phyloP scores from a whole-genome alignment of 2,888 invertebrate genomes.

The Hybos culiciformis region DNA sequence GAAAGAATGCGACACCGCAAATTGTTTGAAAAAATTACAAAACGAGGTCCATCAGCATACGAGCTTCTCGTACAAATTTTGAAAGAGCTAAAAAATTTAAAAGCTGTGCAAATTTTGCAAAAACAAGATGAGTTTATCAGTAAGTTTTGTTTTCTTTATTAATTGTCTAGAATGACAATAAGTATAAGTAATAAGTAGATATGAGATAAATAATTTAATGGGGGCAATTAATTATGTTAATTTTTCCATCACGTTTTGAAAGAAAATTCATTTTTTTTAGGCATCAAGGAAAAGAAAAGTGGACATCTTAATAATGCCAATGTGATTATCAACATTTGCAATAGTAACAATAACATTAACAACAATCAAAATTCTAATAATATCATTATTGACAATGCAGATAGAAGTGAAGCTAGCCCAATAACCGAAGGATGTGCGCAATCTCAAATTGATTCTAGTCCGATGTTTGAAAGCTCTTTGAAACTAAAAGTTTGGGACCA shows the following conservation, averaged over 20 bases:
- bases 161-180: too few relatives aligned
- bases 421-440: background rate
- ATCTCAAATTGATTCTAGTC: constrained; percentile 13
- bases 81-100: constrained; percentile 11
- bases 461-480: constrained; percentile 6
- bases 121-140: constrained; percentile 5
- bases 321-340: too few relatives aligned
- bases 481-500: constrained; percentile 16
- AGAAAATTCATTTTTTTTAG: too few relatives aligned
- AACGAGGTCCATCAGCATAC: constrained; percentile 45
- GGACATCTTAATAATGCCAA: too few relatives aligned
- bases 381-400: background rate
- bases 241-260: too few relatives aligned
- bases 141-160: too few relatives aligned
- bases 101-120: constrained; percentile 21
- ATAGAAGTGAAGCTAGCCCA: background rate
- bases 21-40: constrained; percentile 41
- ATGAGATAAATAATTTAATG: too few relatives aligned
- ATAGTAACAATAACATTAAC: too few relatives aligned
- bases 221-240: too few relatives aligned
- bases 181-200: too few relatives aligned
- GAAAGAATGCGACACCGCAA: constrained; percentile 21
- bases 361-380: constrained; percentile 3
- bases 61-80: constrained; percentile 35
- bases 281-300: too few relatives aligned